Evolutionary conservation across 2,888 invertebrate genomes (phyloP), one percentile per base, ranked within the genome.

Genomic region (Antheraea assamensis): DNA sequence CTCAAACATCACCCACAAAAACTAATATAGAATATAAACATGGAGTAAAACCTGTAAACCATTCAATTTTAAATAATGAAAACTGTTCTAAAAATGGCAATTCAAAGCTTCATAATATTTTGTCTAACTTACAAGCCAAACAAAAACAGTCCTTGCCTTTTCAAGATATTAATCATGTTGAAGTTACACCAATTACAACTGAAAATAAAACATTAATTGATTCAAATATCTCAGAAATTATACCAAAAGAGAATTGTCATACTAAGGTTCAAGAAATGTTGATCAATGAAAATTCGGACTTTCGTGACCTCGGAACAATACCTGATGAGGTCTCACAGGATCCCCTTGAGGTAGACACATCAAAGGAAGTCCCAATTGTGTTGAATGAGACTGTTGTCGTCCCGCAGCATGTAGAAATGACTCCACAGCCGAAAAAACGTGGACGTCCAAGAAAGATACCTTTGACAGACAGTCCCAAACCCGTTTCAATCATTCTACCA

Each of bases 51-150:
- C 81, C 81, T 71, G 82, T 87, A 1, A 92, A 92, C 82, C 92
- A 92, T 81, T 83, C 90, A 58, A 78, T 92, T 47, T 80, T 93
- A 74, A 93, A 92, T 80, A 94, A 92, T 79, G 92, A 94, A 79
- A 94, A 92, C 78, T 91, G 92, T 82, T 89, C 95, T 21, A 95
- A 95, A 81, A 95, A 95, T 86, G 95, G 95, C n/a, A 94, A 94
- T 80, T 94, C 95, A 1, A 94, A 94, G 79, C 82, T 95, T 77
- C 94, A 93, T 76, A 94, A 92, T 79, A 95, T 95, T 79, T 82
- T 95, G 61, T 90, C 93, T 7, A 94, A 92, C 82, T 87, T 95
- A 77, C 93, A 94, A 83, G 90, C 89, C 27, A 93, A 94, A 79
- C 92, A 93, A 80, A 86, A 91, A 76, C 91, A 93, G 83, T 83